Conservation (phyloP, 2,797 vertebrate genomes). For the Heteromormyrus szaboi region DNA sequence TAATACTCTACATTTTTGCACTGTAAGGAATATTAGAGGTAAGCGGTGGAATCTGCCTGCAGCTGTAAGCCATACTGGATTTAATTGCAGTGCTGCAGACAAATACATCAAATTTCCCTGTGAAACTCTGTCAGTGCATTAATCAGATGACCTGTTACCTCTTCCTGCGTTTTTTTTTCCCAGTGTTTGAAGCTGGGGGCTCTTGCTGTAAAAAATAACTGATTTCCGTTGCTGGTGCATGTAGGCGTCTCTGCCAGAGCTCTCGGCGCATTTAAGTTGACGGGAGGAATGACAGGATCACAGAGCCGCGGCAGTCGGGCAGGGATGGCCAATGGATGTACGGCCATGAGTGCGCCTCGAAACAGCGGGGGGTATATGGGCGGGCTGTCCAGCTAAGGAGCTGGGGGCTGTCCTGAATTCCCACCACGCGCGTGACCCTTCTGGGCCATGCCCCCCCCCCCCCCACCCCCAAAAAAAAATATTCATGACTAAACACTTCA, state of each 20-base stretch:
- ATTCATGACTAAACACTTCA: neutral
- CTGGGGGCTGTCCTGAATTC: neutral
- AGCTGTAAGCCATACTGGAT: neutral
- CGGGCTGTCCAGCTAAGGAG: neutral
- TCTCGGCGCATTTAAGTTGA: neutral
- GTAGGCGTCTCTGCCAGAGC: neutral
- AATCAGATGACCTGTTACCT: neutral
- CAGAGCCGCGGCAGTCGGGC: neutral
- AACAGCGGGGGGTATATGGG: neutral
- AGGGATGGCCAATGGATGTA: neutral
- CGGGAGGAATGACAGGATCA: neutral
- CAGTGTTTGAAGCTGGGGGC: neutral
- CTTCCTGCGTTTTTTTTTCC: neutral
- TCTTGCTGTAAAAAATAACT: neutral
- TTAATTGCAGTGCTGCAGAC: neutral
- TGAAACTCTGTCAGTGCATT: neutral
- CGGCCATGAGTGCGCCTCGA: neutral
- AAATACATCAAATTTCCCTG: neutral
- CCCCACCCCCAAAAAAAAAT: neutral
- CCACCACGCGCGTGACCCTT: neutral
- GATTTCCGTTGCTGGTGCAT: neutral
- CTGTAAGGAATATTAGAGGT: neutral
- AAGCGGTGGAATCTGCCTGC: neutral
- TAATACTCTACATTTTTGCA: neutral
- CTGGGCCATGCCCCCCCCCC: neutral